A percentile compares a stretch with the other conserved stretches of the same genome.
phyloP scores from a whole-genome alignment of 2,113 vertebrate genomes.

The Misgurnus anguillicaudatus region DNA sequence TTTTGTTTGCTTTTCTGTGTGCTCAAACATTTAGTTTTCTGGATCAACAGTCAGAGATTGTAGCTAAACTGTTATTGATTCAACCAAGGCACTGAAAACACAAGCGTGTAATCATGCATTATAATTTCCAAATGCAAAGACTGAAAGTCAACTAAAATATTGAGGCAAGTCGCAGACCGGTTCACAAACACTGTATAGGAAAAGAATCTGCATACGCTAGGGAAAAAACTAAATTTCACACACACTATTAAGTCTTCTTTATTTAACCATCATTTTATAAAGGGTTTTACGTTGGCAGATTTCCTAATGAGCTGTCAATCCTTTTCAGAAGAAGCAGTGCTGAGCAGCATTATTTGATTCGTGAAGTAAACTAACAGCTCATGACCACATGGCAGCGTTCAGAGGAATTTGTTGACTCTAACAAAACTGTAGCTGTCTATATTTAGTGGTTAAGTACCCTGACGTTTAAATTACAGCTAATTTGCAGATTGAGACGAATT shows the following conservation, averaged over 20 bases:
- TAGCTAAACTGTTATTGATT: neutral
- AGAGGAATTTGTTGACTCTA: constrained; percentile 1
- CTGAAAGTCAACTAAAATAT: neutral
- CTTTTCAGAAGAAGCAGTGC: neutral
- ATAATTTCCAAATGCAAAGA: neutral
- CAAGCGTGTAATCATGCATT: no score
- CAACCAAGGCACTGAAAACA: neutral
- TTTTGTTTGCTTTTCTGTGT: neutral
- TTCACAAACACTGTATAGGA: neutral
- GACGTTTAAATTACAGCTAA: neutral
- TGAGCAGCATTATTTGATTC: constrained; percentile 19
- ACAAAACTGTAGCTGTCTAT: neutral
- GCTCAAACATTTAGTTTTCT: neutral
- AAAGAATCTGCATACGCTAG: neutral
- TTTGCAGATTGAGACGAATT: neutral
- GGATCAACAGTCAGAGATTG: neutral
- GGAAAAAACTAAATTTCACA: constrained; percentile 25
- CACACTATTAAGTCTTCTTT: constrained; percentile 35
- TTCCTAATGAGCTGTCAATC: constrained; percentile 37
- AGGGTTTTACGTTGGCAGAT: constrained; percentile 5
- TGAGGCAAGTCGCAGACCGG: neutral
- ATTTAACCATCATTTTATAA: constrained; percentile 8
- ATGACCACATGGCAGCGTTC: constrained; percentile 1
- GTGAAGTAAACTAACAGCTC: neutral
- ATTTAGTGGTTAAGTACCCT: neutral